Percentiles rank a stretch among this genome's conserved stretches.
Evolutionary conservation across 2,113 vertebrate genomes (phyloP).

Genomic region (Tretioscincus oriximinensis): DNA sequence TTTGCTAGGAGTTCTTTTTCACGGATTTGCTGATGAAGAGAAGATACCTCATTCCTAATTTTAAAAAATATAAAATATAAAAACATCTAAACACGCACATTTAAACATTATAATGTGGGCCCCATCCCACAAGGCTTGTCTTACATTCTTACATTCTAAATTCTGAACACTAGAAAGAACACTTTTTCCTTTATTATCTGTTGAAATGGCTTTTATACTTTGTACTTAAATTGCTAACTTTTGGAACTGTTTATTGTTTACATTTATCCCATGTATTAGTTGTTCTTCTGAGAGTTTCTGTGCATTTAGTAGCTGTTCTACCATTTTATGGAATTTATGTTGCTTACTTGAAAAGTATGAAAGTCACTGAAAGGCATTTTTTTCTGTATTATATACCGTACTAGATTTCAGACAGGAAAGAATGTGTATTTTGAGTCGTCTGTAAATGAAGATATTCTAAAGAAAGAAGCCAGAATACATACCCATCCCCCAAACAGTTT

Average conservation of each 20-base stretch:
- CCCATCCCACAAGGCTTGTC: no score
- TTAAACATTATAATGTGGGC: no score
- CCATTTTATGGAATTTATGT: neutral
- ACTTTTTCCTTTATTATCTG: neutral
- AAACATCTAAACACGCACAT: neutral
- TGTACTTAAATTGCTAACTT: no score
- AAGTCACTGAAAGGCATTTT: neutral
- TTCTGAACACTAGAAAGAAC: no score
- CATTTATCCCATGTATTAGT: neutral
- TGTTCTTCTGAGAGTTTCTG: neutral
- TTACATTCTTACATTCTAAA: no score
- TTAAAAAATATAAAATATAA: neutral
- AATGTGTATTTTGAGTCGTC: neutral
- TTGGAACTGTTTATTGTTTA: neutral
- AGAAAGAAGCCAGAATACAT: neutral
- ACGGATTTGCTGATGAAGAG: slow-evolving; percentile 46
- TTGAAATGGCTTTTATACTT: no score
- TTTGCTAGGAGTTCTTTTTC: slow-evolving; percentile 43
- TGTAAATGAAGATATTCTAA: neutral
- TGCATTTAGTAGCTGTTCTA: neutral
- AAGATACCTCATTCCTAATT: slow-evolving; percentile 47
- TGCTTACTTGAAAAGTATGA: neutral
- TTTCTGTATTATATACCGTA: neutral
- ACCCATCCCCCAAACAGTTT: neutral
- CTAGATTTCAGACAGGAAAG: neutral